Percentiles rank a stretch among this genome's conserved stretches.
Conservation (phyloP, 1,140 invertebrate species). For the Ips typographus region DNA sequence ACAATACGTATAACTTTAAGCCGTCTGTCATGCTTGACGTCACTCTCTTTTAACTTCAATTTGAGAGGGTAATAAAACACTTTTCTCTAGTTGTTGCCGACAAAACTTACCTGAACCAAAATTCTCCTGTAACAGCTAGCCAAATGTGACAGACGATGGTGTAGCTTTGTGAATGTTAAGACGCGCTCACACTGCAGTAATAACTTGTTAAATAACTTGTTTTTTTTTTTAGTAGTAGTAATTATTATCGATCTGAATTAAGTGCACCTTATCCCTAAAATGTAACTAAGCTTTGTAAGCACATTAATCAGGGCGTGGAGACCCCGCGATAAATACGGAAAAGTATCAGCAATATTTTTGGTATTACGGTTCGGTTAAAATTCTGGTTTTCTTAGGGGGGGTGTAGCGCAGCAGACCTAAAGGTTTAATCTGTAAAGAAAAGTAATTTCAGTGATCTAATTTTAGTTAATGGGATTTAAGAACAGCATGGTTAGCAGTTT, state of each 20-base stretch:
- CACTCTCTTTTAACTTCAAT: slow-evolving; percentile 1
- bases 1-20: slow-evolving; percentile 24
- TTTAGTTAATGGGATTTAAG: neutral
- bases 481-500: too few species aligned
- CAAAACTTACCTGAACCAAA: too few species aligned
- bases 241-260: slow-evolving; percentile 39
- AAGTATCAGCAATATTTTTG: slow-evolving; percentile 48
- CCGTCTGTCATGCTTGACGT: slow-evolving; percentile 9
- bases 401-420: neutral
- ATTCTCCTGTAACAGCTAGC: neutral
- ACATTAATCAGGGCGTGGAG: slow-evolving; percentile 31
- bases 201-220: slow-evolving; percentile 10
- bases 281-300: slow-evolving; percentile 48
- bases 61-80: too few species aligned
- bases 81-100: too few species aligned
- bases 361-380: slow-evolving; percentile 35
- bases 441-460: slow-evolving; percentile 3
- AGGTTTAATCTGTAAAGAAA: slow-evolving; percentile 33
- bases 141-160: slow-evolving; percentile 12
- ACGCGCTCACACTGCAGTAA: neutral
- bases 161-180: neutral
- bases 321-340: slow-evolving; percentile 32
- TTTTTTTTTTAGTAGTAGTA: slow-evolving; percentile 26
- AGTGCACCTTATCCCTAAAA: slow-evolving; percentile 49
- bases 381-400: slow-evolving; percentile 7